phyloP scores from a whole-genome alignment of 2,113 vertebrate species.

The Mormoops blainvillei region DNA sequence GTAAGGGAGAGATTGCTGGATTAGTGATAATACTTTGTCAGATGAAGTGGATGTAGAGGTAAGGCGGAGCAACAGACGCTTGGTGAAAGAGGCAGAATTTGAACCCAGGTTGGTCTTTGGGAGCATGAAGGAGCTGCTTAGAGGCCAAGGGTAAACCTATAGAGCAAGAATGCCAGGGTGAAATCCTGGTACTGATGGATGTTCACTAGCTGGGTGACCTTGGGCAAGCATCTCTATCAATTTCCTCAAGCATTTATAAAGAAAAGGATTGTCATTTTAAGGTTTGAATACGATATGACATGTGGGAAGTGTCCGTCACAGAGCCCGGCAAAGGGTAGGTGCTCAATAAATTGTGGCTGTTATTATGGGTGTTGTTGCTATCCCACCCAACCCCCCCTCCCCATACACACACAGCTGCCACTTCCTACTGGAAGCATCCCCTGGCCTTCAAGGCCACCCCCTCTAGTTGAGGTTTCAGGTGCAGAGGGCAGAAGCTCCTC shows the following conservation, averaged over 20 bases:
- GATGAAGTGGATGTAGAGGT: not conserved
- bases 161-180: not conserved
- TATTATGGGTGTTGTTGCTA: not conserved
- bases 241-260: slow-evolving; percentile 17
- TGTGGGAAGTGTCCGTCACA: not conserved
- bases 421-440: not conserved
- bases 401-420: not conserved
- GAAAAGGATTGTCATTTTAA: not conserved
- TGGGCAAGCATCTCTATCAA: not conserved
- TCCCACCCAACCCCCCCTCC: not conserved
- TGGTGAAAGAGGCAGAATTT: not conserved
- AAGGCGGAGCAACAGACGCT: not conserved
- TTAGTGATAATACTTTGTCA: not conserved
- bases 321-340: not conserved
- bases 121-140: not conserved
- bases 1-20: not conserved
- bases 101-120: not conserved
- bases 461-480: not conserved
- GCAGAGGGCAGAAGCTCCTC: not conserved
- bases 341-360: not conserved
- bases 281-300: not conserved
- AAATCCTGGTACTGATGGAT: not conserved
- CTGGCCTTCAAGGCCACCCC: not conserved
- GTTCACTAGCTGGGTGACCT: not conserved
- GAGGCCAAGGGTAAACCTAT: not conserved